These are phyloP conservation scores for Phenganax stokvisi DNA, from an alignment of 92 coral and sea anemone species.

Conservation along the genomic window DNA sequence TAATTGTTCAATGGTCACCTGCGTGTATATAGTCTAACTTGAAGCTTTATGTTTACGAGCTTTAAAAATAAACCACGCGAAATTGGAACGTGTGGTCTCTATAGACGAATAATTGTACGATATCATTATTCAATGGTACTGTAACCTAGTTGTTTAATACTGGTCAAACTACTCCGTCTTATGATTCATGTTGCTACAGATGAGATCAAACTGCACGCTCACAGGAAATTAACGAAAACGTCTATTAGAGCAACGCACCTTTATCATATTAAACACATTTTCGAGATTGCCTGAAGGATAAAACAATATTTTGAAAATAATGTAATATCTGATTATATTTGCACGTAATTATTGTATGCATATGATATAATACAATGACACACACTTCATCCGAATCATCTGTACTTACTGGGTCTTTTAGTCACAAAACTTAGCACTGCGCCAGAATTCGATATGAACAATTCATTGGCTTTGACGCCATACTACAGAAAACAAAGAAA, in stretches of 20 bases:
- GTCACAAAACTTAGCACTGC: constrained; percentile 5
- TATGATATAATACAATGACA: too few species aligned
- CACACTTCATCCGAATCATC: neutral
- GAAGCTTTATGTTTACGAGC: neutral
- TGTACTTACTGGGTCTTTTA: neutral
- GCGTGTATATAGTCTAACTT: too few species aligned
- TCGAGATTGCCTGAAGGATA: constrained; percentile 39
- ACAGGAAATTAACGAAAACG: too few species aligned
- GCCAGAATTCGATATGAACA: neutral
- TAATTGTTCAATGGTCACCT: neutral
- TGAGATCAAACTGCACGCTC: too few species aligned
- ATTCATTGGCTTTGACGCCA: constrained; percentile 11
- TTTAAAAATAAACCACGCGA: too few species aligned
- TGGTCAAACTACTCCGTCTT: too few species aligned
- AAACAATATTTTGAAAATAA: neutral
- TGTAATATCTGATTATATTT: neutral
- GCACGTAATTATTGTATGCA: neutral
- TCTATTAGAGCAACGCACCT: constrained; percentile 38
- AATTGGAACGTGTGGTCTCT: too few species aligned
- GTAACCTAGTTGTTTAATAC: too few species aligned
- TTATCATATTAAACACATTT: constrained; percentile 40
- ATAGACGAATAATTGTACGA: too few species aligned
- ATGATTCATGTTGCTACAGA: too few species aligned
- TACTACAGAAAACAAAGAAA: neutral
- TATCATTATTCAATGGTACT: too few species aligned